Conservation (phyloP, 1,140 invertebrate genomes). For the Cotesia chilonis region DNA sequence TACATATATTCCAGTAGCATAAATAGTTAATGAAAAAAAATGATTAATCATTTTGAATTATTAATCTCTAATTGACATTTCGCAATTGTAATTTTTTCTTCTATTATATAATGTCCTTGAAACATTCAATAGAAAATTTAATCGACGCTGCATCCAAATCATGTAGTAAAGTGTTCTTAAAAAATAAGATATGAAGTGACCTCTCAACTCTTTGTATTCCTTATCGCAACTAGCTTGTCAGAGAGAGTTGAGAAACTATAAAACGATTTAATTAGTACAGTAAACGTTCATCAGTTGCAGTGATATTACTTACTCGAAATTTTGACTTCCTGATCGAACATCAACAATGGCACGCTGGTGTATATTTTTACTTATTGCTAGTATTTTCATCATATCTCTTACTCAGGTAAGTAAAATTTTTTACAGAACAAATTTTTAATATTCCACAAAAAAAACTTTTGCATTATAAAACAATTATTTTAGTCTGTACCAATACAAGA, state of each 20-base stretch:
- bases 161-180: not conserved
- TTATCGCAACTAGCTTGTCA: not conserved
- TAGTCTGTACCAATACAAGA: slow-evolving; percentile 34
- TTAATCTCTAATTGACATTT: no score
- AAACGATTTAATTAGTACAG: slow-evolving; percentile 21
- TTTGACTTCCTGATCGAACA: not conserved
- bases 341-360: slow-evolving; percentile 43
- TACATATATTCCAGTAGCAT: no score
- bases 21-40: no score
- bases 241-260: not conserved
- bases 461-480: not conserved
- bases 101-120: no score
- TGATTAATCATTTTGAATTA: no score
- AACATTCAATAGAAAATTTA: no score
- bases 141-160: no score
- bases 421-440: not conserved
- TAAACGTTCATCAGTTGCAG: slow-evolving; percentile 35
- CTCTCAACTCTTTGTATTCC: not conserved
- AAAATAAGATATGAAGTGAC: slow-evolving; percentile 3
- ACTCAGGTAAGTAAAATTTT: slow-evolving; percentile 41
- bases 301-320: not conserved
- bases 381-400: slow-evolving; percentile 30
- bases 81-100: no score
- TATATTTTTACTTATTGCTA: slow-evolving; percentile 34
- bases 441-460: not conserved